Percentiles rank a stretch among this genome's conserved stretches.
These are phyloP conservation scores for Xylocopa sonorina DNA, from an alignment of 1,140 invertebrate species.

Conservation along the genomic window DNA sequence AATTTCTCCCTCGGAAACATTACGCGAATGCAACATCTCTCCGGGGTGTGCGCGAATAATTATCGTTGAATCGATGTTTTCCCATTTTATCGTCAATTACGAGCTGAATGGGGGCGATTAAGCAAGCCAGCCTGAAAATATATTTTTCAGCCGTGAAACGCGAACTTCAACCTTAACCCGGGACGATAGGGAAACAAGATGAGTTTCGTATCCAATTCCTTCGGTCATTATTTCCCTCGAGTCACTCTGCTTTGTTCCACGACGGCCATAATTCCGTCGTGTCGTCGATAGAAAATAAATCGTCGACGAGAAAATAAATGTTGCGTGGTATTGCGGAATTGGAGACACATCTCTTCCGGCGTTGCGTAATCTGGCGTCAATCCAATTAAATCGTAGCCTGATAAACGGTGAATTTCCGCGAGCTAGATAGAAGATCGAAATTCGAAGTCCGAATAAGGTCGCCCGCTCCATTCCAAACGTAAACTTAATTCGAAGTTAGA, in stretches of 20 bases:
- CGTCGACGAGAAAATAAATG: not conserved
- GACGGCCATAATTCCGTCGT: not conserved
- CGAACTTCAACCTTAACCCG: slow-evolving; percentile 7
- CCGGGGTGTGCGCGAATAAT: too few relatives aligned
- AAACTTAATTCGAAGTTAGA: slow-evolving; percentile 30
- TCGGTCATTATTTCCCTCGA: not conserved
- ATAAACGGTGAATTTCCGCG: not conserved
- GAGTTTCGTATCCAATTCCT: slow-evolving; percentile 5
- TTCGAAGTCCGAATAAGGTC: not conserved
- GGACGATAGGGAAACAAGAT: not conserved
- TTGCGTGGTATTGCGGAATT: too few relatives aligned
- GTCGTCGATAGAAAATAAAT: too few relatives aligned
- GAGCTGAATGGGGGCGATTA: not conserved
- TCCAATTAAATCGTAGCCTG: not conserved
- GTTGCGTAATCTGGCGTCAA: not conserved
- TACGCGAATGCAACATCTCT: too few relatives aligned
- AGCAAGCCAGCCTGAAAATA: not conserved
- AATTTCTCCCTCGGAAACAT: too few relatives aligned
- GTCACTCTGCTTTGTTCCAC: not conserved
- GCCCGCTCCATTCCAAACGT: not conserved
- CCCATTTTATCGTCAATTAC: not conserved
- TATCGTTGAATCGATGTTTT: too few relatives aligned
- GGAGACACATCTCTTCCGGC: too few relatives aligned
- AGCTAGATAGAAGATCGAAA: not conserved
- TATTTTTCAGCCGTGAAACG: not conserved